Conservation (phyloP, 2,888 invertebrate species). For the Amblyjoppa proteus region DNA sequence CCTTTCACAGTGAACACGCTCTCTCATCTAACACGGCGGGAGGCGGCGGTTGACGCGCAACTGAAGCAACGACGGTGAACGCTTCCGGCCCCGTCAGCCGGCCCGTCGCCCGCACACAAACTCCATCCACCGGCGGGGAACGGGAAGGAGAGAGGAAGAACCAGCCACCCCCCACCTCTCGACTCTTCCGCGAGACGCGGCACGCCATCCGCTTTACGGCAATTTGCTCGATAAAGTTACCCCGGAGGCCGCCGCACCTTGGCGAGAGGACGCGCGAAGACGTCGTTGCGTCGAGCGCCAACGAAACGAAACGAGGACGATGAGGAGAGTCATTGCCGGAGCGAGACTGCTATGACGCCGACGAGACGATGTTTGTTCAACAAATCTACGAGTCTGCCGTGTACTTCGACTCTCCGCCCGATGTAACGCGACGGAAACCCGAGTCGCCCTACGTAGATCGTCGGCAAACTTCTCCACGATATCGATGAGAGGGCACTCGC, state of each 20-base stretch:
- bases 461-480: background rate
- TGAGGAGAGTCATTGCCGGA: background rate
- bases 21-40: conserved; percentile 57
- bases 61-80: conserved; percentile 58
- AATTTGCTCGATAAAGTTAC: conserved; percentile 65
- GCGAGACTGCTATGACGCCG: background rate
- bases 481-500: background rate
- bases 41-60: conserved; percentile 53
- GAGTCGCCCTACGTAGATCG: background rate
- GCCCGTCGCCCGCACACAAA: conserved; percentile 35
- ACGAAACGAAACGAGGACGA: conserved; percentile 33
- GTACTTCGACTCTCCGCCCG: background rate
- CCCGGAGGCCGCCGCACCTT: conserved; percentile 39
- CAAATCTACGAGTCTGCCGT: conserved; percentile 26
- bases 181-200: conserved; percentile 40
- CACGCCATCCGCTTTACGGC: conserved; percentile 55
- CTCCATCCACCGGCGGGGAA: background rate
- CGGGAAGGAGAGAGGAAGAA: background rate
- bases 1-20: conserved; percentile 64
- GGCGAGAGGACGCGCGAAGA: conserved; percentile 49
- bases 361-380: conserved; percentile 33
- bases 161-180: conserved; percentile 14
- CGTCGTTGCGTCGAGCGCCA: conserved; percentile 32
- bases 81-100: conserved; percentile 44
- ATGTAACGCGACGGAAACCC: background rate